These are phyloP conservation scores for Austrolebias charrua DNA, from an alignment of 2,797 vertebrate genomes.

Conservation along the genomic window DNA sequence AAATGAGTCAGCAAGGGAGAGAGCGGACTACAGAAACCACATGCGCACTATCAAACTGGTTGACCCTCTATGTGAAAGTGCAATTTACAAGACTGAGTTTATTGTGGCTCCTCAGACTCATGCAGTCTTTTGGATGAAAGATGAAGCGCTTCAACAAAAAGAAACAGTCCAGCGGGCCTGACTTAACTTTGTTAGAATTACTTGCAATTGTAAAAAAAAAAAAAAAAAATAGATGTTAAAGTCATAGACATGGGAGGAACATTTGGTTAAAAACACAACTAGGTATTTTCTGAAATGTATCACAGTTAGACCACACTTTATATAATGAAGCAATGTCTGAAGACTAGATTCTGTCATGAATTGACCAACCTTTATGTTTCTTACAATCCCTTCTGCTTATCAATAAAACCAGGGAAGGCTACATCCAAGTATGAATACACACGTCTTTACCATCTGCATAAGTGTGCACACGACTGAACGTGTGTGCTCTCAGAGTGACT, in stretches of 20 bases:
- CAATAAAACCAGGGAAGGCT: slow-evolving; percentile 39
- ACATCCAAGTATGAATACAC: slow-evolving; percentile 59
- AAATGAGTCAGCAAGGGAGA: too few relatives aligned
- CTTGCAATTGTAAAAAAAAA: too few relatives aligned
- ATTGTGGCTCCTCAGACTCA: too few relatives aligned
- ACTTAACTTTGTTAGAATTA: too few relatives aligned
- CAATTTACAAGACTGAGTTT: too few relatives aligned
- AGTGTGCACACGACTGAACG: slow-evolving; percentile 64
- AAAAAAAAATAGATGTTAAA: too few relatives aligned
- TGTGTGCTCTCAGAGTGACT: slow-evolving; percentile 64
- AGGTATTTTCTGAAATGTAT: slow-evolving; percentile 9
- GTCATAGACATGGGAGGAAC: background rate
- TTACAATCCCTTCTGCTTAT: slow-evolving; percentile 30
- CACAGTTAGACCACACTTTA: slow-evolving; percentile 5
- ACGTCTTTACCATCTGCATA: slow-evolving; percentile 67
- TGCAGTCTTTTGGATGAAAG: too few relatives aligned
- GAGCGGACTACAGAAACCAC: too few relatives aligned
- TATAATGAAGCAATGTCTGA: slow-evolving; percentile 4
- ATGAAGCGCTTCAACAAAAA: too few relatives aligned
- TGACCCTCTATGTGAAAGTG: too few relatives aligned
- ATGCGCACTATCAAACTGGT: too few relatives aligned
- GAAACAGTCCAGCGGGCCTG: too few relatives aligned
- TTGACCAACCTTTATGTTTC: slow-evolving; percentile 27
- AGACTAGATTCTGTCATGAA: slow-evolving; percentile 10
- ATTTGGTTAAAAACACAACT: background rate